Percentiles rank a stretch among this genome's conserved stretches.
Evolutionary conservation across 2,888 invertebrate genomes (phyloP).

Genomic region (Helicoverpa assulta): DNA sequence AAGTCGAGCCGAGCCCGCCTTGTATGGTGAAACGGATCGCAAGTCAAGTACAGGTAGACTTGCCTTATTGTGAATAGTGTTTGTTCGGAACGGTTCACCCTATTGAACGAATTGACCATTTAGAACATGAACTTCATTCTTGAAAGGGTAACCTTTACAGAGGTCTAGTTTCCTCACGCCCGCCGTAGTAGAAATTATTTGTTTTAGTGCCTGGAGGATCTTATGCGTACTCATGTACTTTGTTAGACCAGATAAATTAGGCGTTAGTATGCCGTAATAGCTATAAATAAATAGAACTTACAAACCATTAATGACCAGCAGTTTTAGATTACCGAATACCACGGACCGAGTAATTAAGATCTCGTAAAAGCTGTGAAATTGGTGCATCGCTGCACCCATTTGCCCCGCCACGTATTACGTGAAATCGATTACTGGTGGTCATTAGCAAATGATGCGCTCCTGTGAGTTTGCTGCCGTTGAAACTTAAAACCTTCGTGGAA

Average conservation of each 20-base stretch:
- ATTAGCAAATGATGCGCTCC: slow-evolving; percentile 45
- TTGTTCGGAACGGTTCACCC: slow-evolving; percentile 18
- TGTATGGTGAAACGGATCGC: slow-evolving; percentile 71
- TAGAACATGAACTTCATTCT: background rate
- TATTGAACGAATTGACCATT: slow-evolving; percentile 12
- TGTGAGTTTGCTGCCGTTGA: slow-evolving; percentile 1
- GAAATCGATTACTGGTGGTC: slow-evolving; percentile 34
- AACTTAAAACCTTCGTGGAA: slow-evolving; percentile 29
- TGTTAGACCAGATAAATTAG: too few species aligned
- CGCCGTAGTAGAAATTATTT: too few species aligned
- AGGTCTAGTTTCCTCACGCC: too few species aligned
- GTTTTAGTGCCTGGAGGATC: too few species aligned
- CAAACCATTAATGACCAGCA: background rate
- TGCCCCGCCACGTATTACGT: slow-evolving; percentile 14
- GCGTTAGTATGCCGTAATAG: too few species aligned
- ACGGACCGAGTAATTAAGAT: background rate
- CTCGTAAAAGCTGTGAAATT: background rate
- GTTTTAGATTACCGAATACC: background rate
- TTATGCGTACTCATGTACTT: too few species aligned
- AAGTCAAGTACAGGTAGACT: slow-evolving; percentile 60
- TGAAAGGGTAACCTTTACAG: background rate
- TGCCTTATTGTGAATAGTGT: slow-evolving; percentile 31
- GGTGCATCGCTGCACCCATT: slow-evolving; percentile 35
- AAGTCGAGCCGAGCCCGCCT: slow-evolving; percentile 66
- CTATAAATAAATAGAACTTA: background rate